These are phyloP conservation scores for Schizopygopsis malacanthus DNA, from an alignment of 2,797 vertebrate species.

Conservation along the genomic window DNA sequence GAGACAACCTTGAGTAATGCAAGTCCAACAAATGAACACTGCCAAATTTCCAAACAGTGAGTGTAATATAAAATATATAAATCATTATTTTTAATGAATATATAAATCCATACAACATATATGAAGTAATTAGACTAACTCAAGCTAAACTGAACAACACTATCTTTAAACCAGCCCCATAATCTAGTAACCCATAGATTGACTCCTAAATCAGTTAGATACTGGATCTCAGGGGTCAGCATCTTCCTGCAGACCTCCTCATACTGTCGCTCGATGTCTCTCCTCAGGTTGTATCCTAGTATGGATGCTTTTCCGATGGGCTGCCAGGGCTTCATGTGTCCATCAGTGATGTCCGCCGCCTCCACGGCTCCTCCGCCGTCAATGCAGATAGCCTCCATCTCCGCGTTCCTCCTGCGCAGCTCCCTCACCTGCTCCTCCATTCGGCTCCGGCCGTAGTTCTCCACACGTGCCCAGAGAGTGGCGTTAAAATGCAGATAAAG, in stretches of 20 bases:
- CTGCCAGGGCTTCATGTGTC: slow-evolving; percentile 90
- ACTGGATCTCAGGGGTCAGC: slow-evolving; percentile 95
- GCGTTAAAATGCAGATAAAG: slow-evolving; percentile 91
- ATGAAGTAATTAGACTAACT: neutral
- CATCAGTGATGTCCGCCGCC: slow-evolving; percentile 81
- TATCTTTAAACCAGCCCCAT: slow-evolving; percentile 85
- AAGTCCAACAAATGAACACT: neutral
- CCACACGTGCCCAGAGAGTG: slow-evolving; percentile 89
- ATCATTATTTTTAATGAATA: neutral
- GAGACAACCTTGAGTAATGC: neutral
- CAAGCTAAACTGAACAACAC: slow-evolving; percentile 19
- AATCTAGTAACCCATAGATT: slow-evolving; percentile 90
- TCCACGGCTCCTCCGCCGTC: slow-evolving; percentile 84
- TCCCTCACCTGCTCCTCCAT: slow-evolving; percentile 84
- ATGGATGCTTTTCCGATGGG: slow-evolving; percentile 88
- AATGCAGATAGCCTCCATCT: slow-evolving; percentile 87
- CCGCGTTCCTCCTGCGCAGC: slow-evolving; percentile 82
- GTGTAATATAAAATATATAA: too few species aligned
- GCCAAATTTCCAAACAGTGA: neutral
- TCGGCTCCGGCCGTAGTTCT: slow-evolving; percentile 82
- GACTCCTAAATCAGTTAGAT: slow-evolving; percentile 87
- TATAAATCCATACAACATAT: neutral
- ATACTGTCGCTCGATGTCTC: slow-evolving; percentile 78
- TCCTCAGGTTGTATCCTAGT: slow-evolving; percentile 92
- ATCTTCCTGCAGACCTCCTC: slow-evolving; percentile 89